Conservation (phyloP, 2,113 vertebrate species). For the Sialia sialis region DNA sequence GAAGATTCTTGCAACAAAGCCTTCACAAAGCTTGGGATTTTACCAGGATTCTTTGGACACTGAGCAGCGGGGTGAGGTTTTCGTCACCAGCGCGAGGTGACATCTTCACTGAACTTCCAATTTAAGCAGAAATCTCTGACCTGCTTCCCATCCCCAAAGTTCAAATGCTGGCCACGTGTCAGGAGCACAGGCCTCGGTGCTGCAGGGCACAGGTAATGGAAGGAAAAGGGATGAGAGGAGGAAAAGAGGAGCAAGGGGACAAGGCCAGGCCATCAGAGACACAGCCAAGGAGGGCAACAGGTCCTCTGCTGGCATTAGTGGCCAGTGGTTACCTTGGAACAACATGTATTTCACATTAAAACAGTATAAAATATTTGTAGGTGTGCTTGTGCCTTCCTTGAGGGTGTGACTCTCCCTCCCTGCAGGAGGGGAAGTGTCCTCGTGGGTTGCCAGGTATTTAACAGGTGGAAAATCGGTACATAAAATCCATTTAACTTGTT, state of each 20-base stretch:
- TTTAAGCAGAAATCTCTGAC: neutral
- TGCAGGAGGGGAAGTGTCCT: neutral
- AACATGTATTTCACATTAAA: constrained; percentile 43
- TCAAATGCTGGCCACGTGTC: fast-evolving
- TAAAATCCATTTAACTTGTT: constrained; percentile 47
- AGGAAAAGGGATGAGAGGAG: neutral
- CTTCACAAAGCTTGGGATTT: neutral
- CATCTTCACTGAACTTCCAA: neutral
- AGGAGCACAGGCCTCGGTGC: neutral
- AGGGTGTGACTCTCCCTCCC: neutral
- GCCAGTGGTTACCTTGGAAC: neutral
- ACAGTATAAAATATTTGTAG: neutral
- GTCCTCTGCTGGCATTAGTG: neutral
- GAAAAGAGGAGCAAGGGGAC: neutral
- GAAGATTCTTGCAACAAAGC: neutral
- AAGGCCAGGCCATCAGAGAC: neutral
- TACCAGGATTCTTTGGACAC: neutral
- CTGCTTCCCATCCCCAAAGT: neutral
- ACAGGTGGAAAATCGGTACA: neutral
- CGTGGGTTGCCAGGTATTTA: neutral
- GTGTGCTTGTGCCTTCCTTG: neutral
- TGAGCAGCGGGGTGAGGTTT: fast-evolving
- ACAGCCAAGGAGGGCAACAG: neutral
- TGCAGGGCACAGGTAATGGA: neutral
- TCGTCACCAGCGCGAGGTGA: neutral